Base-by-base conservation (phyloP, 2,797 vertebrate species). In the Catamblyrhynchus diadema region DNA sequence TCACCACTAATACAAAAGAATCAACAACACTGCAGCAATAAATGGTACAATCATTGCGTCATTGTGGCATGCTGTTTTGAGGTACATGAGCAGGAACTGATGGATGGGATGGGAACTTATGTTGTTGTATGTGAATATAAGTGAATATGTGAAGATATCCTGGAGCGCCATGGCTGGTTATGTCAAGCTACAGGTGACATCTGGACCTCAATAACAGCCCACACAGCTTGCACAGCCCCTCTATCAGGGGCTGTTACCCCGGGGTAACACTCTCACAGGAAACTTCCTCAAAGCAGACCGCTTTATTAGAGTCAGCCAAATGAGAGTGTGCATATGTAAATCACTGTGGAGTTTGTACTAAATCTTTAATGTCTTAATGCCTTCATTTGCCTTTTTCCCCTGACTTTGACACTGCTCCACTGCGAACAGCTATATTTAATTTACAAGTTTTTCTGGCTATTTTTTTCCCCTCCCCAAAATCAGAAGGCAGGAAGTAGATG, bases 401-500 rank as follows among this genome's bases (percentile, higher is more conserved):
- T 42, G 67, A 84, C 73, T 96, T 86, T 71, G 67, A 94, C 81
- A 82, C 53, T 51, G 9, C 70, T 85, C 80, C 79, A 47, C 33
- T 53, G 69, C 2, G 50, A 96, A 80, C 47, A 84, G 77, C 41
- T 84, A 82, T 90, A 97, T 91, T 96, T 92, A 96, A 97, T 96
- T 94, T 78, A 94, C 71, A 67, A 90, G 75, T 4, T 56, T 65
- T 81, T 65, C 39, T 53, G 17, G 41, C 37, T 33, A 8, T 64
- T 56, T 66, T 44, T 48, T 51, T 9, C 25, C 2, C 60, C 30
- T 62, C 41, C 62, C 60, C 42, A 62, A 86, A 93, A 95, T 95
- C 79, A 79, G 88, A 93, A 88, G 69, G 67, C 78, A 88, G 92
- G 93, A 97, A 90, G 87, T 96, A 93, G 72, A 96, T 85, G 88